phyloP scores from a whole-genome alignment of 2,797 vertebrate genomes.

The Tragopan temminckii region DNA sequence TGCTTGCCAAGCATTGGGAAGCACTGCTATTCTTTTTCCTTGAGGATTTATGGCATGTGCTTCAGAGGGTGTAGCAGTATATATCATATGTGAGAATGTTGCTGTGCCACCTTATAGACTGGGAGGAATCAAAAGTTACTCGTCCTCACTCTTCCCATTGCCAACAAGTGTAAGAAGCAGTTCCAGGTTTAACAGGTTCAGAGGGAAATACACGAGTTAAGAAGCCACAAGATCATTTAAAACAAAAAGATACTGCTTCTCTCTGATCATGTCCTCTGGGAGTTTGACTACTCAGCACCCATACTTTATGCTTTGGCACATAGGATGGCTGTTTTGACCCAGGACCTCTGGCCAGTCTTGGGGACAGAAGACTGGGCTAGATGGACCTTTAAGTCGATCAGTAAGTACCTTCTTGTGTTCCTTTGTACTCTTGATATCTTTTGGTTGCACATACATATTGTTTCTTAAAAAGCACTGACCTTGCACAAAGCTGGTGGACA shows the following conservation, averaged over 20 bases:
- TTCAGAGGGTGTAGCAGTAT: background rate
- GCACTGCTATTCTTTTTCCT: background rate
- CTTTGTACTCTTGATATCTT: background rate
- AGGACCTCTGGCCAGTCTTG: background rate
- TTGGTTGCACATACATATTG: background rate
- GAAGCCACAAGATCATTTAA: background rate
- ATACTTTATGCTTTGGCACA: background rate
- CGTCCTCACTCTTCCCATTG: background rate
- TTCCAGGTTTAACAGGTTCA: background rate
- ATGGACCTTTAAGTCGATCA: background rate
- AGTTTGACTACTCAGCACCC: background rate
- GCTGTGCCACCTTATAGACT: background rate
- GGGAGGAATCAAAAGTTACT: background rate
- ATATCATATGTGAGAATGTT: background rate
- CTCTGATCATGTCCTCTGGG: rapidly evolving
- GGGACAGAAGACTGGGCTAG: background rate
- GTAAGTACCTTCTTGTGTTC: background rate
- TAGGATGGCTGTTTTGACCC: background rate
- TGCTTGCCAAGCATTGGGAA: rapidly evolving
- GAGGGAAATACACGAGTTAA: background rate
- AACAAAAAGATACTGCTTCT: background rate
- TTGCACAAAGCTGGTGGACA: background rate
- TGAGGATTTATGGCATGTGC: background rate
- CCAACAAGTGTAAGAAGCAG: background rate
- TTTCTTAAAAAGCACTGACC: background rate